Evolutionary conservation across 2,113 vertebrate genomes (phyloP), one percentile per base, ranked within the genome.

Genomic region (Rafetus swinhoei): DNA sequence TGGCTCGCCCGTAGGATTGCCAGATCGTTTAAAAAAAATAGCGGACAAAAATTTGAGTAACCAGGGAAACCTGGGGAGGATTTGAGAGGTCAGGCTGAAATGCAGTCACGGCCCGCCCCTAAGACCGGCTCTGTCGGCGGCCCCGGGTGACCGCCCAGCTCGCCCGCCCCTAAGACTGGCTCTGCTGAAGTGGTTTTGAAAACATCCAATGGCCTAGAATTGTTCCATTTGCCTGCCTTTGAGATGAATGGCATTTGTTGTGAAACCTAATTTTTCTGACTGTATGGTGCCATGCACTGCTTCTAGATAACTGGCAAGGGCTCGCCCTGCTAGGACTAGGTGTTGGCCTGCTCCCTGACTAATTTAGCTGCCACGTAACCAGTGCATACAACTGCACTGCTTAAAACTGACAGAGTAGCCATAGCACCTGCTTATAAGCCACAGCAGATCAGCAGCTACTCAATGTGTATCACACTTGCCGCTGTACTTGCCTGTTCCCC

Each of bases 241-340:
- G 84, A 65, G 55, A 79, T 77, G 85, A 14, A 83, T 95, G 82
- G 81, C 93, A 1, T 92, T 96, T 82, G 53, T 90, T 94, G 82
- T 91, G 83, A 94, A 95, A 89, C 57, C 74, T 93, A 84, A 39
- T 94, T 97, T 95, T 96, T 81, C 83, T 90, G 90, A 88, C 84
- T 94, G 59, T 85, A 79, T 74, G 74, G 84, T 95, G 88, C 74
- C 74, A 93, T 82, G 77, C 79, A 7, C 90, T 90, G 90, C 94
- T 95, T 96, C 84, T 93, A 91, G 94, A 81, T 91, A 92, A 92
- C 18, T n/a, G 32, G n/a, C 15, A 3, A 69, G 62, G 62, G 32
- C 32, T 16, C 18, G 62, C 18, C 32, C 62, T n/a, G 7, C 29
- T n/a, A 69, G 62, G 62, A n/a, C 7, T 32, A 72, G n/a, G 18